Evolutionary conservation across 1,140 invertebrate species (phyloP), one percentile per base, ranked within the genome.

Genomic region (Schmidtea mediterranea): DNA sequence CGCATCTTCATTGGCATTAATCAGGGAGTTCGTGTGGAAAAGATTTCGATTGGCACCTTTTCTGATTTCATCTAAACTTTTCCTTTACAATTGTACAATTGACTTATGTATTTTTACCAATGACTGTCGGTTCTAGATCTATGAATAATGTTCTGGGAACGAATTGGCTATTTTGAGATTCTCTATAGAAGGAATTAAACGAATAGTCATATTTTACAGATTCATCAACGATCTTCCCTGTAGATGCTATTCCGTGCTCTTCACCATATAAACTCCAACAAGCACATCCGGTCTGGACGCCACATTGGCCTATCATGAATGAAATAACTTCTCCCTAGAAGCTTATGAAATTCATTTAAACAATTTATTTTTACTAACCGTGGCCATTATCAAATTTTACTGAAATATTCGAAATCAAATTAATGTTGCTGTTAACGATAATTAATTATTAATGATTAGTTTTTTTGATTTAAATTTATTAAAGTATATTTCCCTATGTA

Each of bases 1-100:
- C 8, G 61, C 63, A 51, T 63, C 59, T 23, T 49, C 48, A 36
- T 56, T 60, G 21, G 55, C 59, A 46, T 49, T 61, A 39, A 63
- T 60, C 22, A 63, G 46, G 47, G 62, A 56, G 40, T 64, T 59
- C 5, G 61, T 60, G 49, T 63, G 62, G 48, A 66, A 64, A 10
- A 62, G 54, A 12, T 53, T 43, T 18, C 46, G 50, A 46, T 62
- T 60, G 2, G 51, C 51, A 2, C 57, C 58, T 22, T 53, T 52
- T 18, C 58, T 53, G 5, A 58, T 52, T 37, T 51, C 37, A 43
- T 54, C 48, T 52, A 40, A 40, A 40, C 15, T 5, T 32, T 32
- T 3, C n/a, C n/a, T n/a, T n/a, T n/a, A n/a, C n/a, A n/a, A n/a
- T n/a, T n/a, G n/a, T n/a, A n/a, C n/a, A n/a, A n/a, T n/a, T n/a